Percentiles rank a stretch among this genome's conserved stretches.
phyloP scores from a whole-genome alignment of 64 coral and sea anemone species.

The Porites lutea region DNA sequence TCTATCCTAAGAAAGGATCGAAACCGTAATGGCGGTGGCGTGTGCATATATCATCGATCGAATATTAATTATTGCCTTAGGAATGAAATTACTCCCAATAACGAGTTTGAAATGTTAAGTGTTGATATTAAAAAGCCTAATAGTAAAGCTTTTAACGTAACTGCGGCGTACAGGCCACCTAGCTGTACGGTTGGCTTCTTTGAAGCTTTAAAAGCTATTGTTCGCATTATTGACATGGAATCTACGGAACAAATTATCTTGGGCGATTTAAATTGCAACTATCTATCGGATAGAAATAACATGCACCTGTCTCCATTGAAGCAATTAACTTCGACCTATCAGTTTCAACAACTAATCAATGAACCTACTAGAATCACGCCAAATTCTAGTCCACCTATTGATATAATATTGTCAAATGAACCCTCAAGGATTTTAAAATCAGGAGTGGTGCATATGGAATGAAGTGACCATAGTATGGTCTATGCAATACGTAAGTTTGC shows the following conservation, averaged over 20 bases:
- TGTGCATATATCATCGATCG: slow-evolving; percentile 47
- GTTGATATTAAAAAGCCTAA: too few relatives aligned
- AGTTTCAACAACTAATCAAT: slow-evolving; percentile 54
- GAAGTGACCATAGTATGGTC: slow-evolving; percentile 39
- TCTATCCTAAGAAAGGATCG: slow-evolving; percentile 36
- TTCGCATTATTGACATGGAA: too few relatives aligned
- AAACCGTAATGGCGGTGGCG: slow-evolving; percentile 39
- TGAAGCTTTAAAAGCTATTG: too few relatives aligned
- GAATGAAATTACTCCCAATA: background rate
- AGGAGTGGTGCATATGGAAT: slow-evolving; percentile 51
- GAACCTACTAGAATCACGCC: slow-evolving; percentile 62
- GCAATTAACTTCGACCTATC: slow-evolving; percentile 44
- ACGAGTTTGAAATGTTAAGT: too few relatives aligned
- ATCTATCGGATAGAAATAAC: background rate
- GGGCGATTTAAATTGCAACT: slow-evolving; percentile 56
- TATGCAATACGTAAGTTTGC: too few relatives aligned
- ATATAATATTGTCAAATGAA: slow-evolving; percentile 18
- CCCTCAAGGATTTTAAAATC: slow-evolving; percentile 57
- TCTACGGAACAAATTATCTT: slow-evolving; percentile 30
- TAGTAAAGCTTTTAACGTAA: too few relatives aligned
- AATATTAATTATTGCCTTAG: slow-evolving; percentile 44
- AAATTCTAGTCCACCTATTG: too few relatives aligned
- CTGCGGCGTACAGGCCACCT: background rate
- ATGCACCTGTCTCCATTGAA: background rate
- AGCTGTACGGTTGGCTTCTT: slow-evolving; percentile 33